Evolutionary conservation across 2,113 vertebrate genomes (phyloP).

Genomic region (Kryptolebias marmoratus): DNA sequence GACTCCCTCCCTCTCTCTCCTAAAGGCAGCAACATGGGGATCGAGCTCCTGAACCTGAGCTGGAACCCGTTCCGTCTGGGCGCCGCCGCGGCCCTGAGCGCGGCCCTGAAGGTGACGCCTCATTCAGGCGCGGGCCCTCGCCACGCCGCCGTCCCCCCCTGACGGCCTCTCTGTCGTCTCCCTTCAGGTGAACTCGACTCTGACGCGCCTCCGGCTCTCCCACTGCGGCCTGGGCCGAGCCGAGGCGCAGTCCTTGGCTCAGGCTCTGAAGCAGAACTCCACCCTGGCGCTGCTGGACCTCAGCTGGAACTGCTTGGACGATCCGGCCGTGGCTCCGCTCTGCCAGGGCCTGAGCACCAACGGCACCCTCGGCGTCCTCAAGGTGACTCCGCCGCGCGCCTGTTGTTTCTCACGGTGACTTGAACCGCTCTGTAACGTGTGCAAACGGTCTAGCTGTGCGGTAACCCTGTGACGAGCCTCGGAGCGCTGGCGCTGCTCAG

Average conservation of each 20-base stretch:
- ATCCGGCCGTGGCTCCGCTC: too few relatives aligned
- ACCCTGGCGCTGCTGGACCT: slow-evolving; percentile 71
- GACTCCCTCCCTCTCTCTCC: too few relatives aligned
- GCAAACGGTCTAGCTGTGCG: slow-evolving; percentile 65
- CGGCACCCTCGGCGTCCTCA: too few relatives aligned
- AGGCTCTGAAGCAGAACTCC: slow-evolving; percentile 78
- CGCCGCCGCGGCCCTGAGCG: slow-evolving; percentile 53
- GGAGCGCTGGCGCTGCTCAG: too few relatives aligned
- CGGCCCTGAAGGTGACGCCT: slow-evolving; percentile 80
- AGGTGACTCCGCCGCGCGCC: too few relatives aligned
- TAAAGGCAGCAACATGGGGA: too few relatives aligned
- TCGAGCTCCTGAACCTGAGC: slow-evolving; percentile 79
- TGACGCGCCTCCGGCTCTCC: slow-evolving; percentile 71
- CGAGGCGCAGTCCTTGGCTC: slow-evolving; percentile 76
- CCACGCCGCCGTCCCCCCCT: background rate
- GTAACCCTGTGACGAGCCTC: slow-evolving; percentile 72
- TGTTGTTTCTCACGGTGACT: too few relatives aligned
- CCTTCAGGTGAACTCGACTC: slow-evolving; percentile 29
- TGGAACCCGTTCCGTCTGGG: slow-evolving; percentile 82
- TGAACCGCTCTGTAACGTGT: slow-evolving; percentile 21
- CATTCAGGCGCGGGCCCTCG: too few relatives aligned
- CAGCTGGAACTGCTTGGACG: too few relatives aligned
- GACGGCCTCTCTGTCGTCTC: background rate
- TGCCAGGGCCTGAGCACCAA: too few relatives aligned
- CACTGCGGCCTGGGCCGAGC: slow-evolving; percentile 80